A percentile compares a stretch with the other conserved stretches of the same genome.
Conservation (phyloP, 1,140 invertebrate genomes). For the roundworm (Caenorhabditis elegans) region DNA sequence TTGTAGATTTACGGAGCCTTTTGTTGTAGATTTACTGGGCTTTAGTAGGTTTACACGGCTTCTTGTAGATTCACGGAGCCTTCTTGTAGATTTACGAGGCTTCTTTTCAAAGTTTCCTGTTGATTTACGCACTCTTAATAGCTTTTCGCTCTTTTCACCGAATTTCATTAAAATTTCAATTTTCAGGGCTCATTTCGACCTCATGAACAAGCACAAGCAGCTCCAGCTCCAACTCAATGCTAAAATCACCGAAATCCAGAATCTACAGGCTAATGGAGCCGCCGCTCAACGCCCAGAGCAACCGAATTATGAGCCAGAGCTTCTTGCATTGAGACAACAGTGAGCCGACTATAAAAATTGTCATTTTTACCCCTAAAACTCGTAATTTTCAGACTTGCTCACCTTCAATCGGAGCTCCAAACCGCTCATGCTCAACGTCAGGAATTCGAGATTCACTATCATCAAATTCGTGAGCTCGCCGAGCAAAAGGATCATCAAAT, state of each 20-base stretch:
- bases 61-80: too few species aligned
- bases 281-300: not conserved
- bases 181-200: not conserved
- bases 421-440: not conserved
- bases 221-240: not conserved
- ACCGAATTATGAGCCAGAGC: not conserved
- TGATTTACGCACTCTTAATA: too few species aligned
- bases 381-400: not conserved
- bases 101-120: too few species aligned
- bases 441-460: not conserved
- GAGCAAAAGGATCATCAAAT: not conserved
- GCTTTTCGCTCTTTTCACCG: not conserved
- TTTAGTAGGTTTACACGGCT: too few species aligned
- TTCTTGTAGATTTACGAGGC: too few species aligned
- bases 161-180: not conserved
- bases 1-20: too few species aligned
- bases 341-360: not conserved
- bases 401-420: not conserved
- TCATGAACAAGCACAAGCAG: not conserved
- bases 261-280: not conserved
- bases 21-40: too few species aligned
- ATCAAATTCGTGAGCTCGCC: not conserved
- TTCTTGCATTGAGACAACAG: not conserved
- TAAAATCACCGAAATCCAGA: not conserved
- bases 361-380: not conserved